A percentile compares a stretch with the other conserved stretches of the same genome.
Evolutionary conservation across 2,888 invertebrate genomes (phyloP).

Genomic region (Calameuta pallipes): DNA sequence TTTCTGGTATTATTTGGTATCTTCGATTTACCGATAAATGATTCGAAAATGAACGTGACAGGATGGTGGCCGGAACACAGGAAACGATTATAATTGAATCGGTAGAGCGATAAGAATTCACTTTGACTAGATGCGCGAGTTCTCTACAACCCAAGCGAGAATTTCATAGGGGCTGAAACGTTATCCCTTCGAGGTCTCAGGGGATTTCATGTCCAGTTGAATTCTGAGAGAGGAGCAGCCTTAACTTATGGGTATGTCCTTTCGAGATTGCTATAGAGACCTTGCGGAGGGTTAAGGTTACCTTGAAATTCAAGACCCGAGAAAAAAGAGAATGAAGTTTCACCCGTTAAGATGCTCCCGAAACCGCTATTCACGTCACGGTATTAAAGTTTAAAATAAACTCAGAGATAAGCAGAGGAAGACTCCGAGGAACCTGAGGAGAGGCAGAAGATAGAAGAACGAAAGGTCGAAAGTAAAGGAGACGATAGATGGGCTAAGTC

Average conservation of each 20-base stretch:
- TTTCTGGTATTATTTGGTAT: background rate
- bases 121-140: background rate
- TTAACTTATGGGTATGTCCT: background rate
- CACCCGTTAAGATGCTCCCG: constrained; percentile 21
- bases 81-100: background rate
- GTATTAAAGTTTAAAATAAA: constrained; percentile 23
- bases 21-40: background rate
- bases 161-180: background rate
- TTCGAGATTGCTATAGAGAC: background rate
- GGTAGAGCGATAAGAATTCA: background rate
- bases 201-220: background rate
- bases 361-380: constrained; percentile 11
- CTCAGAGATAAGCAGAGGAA: constrained; percentile 24
- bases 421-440: constrained; percentile 6
- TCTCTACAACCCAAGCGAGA: background rate
- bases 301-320: background rate
- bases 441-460: background rate
- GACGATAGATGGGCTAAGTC: constrained; percentile 23
- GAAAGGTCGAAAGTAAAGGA: constrained; percentile 25
- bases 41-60: background rate
- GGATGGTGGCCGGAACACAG: background rate
- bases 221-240: background rate
- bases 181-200: background rate
- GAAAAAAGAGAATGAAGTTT: constrained; percentile 27
- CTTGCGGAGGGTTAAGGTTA: background rate